Base-by-base conservation (phyloP, 2,797 vertebrate species). In the Pangasius mekongensis region DNA sequence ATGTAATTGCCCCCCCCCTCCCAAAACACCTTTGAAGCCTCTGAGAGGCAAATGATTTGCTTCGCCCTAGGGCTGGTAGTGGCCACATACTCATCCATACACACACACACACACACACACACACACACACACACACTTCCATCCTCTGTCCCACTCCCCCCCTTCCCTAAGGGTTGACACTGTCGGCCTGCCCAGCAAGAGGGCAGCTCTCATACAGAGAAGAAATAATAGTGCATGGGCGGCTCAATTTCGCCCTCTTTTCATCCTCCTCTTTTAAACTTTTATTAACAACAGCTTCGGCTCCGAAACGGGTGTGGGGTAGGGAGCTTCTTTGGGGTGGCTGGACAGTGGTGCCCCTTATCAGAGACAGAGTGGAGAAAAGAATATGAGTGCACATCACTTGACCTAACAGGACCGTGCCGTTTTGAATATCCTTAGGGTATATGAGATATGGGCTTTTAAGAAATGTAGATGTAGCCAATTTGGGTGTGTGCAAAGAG, bases 31-130 rank as follows among this genome's bases (percentile, higher is more conserved):
- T 97, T 97, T 97, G 96, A 97, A 96, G 96, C 95, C 94, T 96
- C 94, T 96, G 95, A 97, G 95, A 96, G 95, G 96, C 96, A 97
- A 97, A 96, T 97, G 94, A 96, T 96, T 97, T 96, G 95, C 96
- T 95, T 95, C 95, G 95, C 95, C 96, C 95, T 91, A 74, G 88
- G 96, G 96, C 96, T 95, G 94, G 94, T 92, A 95, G 94, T 95
- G 94, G 96, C 95, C 94, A 96, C 94, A 93, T 92, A 95, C 94
- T 94, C 94, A 93, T 93, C 92, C 94, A 95, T 95, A 95, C 95
- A 95, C 76, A 83, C 88, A 87, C 89, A 64, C 89, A 87, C 89
- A 88, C 73, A 89, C 77, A 81, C 86, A 84, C 83, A 84, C 82
- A 83, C 52, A 80, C 90, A 82, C 89, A 71, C 80, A 64, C 83